Base-by-base conservation (phyloP, 2,888 invertebrate genomes). In the Amphimallon solstitiale region DNA sequence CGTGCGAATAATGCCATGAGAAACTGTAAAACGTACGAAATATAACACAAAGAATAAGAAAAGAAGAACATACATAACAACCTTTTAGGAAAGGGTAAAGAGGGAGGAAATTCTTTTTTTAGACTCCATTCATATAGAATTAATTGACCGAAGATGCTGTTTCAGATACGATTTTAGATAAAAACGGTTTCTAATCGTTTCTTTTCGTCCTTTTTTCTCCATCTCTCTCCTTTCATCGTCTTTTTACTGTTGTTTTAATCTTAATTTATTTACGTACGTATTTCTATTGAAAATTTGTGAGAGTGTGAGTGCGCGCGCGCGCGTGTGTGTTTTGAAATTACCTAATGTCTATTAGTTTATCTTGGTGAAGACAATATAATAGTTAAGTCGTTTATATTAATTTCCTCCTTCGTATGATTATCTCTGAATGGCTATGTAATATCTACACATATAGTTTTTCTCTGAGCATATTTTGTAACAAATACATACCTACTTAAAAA, bases 371-470 rank as follows among this genome's bases (percentile, higher is more conserved):
- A 59, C 45, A 59, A 59, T 45, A 59, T 59, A 59, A 59, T 59
- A 59, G 56, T 59, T 59, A 59, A 59, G 56, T 59, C 56, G 45
- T 59, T 59, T 59, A 59, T 43, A 59, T 59, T 59, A 59, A 59
- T 59, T 59, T 59, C 45, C 15, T 59, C 43, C 12, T 59, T 59
- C 15, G 15, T 10, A 9, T 15, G 56, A 59, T 59, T 43, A 59
- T 59, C 56, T 59, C 29, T 29, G 29, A 29, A 29, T 29, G 29
- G 43, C 29, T 29, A 15, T 15, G 43, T 38, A 43, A 23, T 59
- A 43, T 45, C n/a, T n/a, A n/a, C n/a, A 34, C 29, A 43, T 56
- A n/a, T n/a, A n/a, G n/a, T 40, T 15, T 56, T 56, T 29, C 9
- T 14, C 14, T 43, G 23, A 29, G 29, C 12, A 14, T 43, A 34